Evolutionary conservation across 2,888 invertebrate species (phyloP).

Genomic region (Byasa hedistus): DNA sequence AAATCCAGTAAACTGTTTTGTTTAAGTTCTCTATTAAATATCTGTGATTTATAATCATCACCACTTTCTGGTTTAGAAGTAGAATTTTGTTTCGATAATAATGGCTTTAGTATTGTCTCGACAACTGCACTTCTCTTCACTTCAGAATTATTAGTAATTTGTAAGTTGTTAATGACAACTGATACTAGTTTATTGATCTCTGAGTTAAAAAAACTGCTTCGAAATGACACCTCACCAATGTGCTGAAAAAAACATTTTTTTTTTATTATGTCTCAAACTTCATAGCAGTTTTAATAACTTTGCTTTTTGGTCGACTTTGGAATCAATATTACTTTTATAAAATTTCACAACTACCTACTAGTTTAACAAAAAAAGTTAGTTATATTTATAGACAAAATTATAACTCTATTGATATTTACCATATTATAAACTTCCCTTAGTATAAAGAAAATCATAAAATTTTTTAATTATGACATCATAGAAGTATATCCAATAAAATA

Average conservation of each 20-base stretch:
- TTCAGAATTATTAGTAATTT: slow-evolving; percentile 88
- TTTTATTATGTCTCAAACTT: background rate
- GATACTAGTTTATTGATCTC: slow-evolving; percentile 92
- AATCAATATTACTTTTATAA: too few species aligned
- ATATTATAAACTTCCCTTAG: too few species aligned
- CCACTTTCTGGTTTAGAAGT: slow-evolving; percentile 44
- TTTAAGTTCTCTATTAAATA: slow-evolving; percentile 44
- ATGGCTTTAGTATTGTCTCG: slow-evolving; percentile 72
- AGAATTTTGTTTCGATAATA: slow-evolving; percentile 72
- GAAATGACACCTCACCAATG: slow-evolving; percentile 90
- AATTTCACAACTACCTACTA: too few species aligned
- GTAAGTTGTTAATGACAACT: slow-evolving; percentile 88
- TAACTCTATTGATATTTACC: too few species aligned
- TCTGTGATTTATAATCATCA: slow-evolving; percentile 36
- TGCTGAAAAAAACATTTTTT: slow-evolving; percentile 78
- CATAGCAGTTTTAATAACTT: too few species aligned
- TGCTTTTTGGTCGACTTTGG: too few species aligned
- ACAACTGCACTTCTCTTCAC: slow-evolving; percentile 66
- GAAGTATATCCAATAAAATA: too few species aligned
- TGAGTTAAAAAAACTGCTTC: slow-evolving; percentile 93
- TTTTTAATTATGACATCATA: too few species aligned
- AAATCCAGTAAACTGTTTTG: slow-evolving; percentile 80
- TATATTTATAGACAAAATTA: too few species aligned
- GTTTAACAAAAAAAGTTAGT: too few species aligned
- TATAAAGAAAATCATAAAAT: too few species aligned